phyloP scores from a whole-genome alignment of 1,140 invertebrate genomes.

The Drosophila fuyamai region DNA sequence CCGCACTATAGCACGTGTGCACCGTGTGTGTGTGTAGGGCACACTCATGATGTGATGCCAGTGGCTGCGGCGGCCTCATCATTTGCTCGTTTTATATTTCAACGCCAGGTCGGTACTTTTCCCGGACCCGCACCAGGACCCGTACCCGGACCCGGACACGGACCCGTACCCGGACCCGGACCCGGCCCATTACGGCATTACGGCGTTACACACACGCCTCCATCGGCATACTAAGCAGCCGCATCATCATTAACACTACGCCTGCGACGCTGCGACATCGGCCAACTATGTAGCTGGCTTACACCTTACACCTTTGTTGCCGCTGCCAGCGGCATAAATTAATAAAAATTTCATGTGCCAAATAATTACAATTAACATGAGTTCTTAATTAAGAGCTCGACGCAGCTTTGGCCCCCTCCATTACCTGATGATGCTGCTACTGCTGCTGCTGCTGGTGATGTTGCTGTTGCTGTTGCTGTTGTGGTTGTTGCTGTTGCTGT shows the following conservation, averaged over 20 bases:
- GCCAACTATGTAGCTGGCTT: conserved; percentile 46
- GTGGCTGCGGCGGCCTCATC: conserved; percentile 51
- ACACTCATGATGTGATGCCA: conserved; percentile 46
- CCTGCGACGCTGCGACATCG: conserved; percentile 29
- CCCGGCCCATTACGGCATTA: conserved; percentile 54
- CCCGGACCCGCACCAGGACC: conserved; percentile 17
- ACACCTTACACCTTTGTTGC: conserved; percentile 62
- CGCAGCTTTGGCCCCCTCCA: conserved; percentile 36
- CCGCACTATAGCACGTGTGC: conserved; percentile 30
- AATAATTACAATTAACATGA: conserved; percentile 85
- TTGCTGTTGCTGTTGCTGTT: conserved; percentile 30
- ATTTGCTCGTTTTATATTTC: conserved; percentile 80
- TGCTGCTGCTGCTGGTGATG: conserved; percentile 42
- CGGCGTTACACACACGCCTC: conserved; percentile 48
- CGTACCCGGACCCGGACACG: neutral
- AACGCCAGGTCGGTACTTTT: conserved; percentile 33
- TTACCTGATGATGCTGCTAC: conserved; percentile 30
- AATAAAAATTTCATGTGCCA: conserved; percentile 85
- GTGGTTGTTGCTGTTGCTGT: conserved; percentile 54
- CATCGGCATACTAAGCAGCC: conserved; percentile 73
- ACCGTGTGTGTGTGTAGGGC: conserved; percentile 5
- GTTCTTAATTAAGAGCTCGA: conserved; percentile 84
- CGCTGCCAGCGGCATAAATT: conserved; percentile 78
- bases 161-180: conserved; percentile 5
- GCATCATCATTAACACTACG: conserved; percentile 65